Percentiles rank a stretch among this genome's conserved stretches.
These are phyloP conservation scores for Astur gentilis DNA, from an alignment of 2,113 vertebrate species.

Conservation along the genomic window DNA sequence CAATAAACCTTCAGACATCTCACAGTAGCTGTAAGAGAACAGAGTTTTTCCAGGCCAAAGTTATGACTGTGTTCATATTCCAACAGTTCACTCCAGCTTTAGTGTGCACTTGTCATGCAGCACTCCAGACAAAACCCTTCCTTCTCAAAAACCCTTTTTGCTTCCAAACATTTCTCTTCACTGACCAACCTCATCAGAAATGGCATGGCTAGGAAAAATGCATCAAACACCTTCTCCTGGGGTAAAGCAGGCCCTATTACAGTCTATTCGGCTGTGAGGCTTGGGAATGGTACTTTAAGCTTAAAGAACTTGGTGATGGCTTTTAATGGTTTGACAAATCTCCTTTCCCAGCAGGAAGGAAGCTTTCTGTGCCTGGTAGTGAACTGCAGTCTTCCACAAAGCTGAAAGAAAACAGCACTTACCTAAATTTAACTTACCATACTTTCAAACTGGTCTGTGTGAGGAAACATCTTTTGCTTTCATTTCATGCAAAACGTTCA, in stretches of 20 bases:
- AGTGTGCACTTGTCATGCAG: background rate
- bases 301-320: background rate
- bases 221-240: background rate
- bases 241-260: background rate
- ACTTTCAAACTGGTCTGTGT: background rate
- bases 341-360: background rate
- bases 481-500: background rate
- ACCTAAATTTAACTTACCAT: slow-evolving; percentile 21
- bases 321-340: background rate
- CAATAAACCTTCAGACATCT: background rate
- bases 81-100: background rate
- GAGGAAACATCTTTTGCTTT: background rate
- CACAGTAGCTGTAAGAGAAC: background rate
- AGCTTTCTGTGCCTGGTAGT: background rate
- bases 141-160: background rate
- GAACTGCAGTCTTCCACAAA: background rate
- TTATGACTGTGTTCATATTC: background rate
- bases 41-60: background rate
- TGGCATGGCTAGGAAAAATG: background rate
- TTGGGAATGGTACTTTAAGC: background rate
- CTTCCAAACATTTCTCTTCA: background rate
- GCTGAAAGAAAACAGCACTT: slow-evolving; percentile 13
- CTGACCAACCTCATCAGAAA: background rate
- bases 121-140: background rate
- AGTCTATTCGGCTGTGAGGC: background rate